Evolutionary conservation across 1,140 invertebrate genomes (phyloP), one percentile per base, ranked within the genome.

Genomic region (Babylonia areolata): DNA sequence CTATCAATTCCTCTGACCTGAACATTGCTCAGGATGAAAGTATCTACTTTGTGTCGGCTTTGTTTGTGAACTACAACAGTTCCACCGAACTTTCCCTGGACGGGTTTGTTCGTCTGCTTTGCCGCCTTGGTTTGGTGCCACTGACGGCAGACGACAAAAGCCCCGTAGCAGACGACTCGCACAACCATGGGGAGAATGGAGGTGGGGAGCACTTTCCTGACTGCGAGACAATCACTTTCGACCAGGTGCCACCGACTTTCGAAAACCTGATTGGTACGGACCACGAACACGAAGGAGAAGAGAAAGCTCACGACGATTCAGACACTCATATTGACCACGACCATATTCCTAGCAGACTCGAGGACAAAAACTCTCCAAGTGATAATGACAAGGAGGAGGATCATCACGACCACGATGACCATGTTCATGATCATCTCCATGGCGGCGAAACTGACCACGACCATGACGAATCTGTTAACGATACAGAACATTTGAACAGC

Each of bases 61-160:
- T 84, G 6, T 84, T 84, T 46, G 31, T 75, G 46, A 84, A 71
- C 31, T 84, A 84, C n/a, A 75, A 40, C 51, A 23, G 35, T 71
- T 84, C 82, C 15, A 31, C 46, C 23, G 11, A 40, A 20, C 58
- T 46, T 40, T 42, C 82, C 15, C 33, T 84, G 39, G 82, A 84
- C 39, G 82, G 82, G 5, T 84, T 84, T 69, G 64, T 64, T 42
- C 82, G 69, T 31, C 39, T 84, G 82, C 69, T 73, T 2, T 84
- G 82, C 69, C 71, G 64, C 12, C 23, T 84, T n/a, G 82, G 69
- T 39, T 46, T 84, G 31, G 33, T 84, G 3, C 82, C 37, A 1
- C 0, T 20, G 3, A 11, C 15, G 20, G 35, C 46, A 51, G 81
- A 82, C n/a, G 54, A 11, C 33, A 15, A 11, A 39, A 40, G 40